A percentile compares a stretch with the other conserved stretches of the same genome.
phyloP scores from a whole-genome alignment of 1,140 invertebrate genomes.

The Tetragonula clypearis region DNA sequence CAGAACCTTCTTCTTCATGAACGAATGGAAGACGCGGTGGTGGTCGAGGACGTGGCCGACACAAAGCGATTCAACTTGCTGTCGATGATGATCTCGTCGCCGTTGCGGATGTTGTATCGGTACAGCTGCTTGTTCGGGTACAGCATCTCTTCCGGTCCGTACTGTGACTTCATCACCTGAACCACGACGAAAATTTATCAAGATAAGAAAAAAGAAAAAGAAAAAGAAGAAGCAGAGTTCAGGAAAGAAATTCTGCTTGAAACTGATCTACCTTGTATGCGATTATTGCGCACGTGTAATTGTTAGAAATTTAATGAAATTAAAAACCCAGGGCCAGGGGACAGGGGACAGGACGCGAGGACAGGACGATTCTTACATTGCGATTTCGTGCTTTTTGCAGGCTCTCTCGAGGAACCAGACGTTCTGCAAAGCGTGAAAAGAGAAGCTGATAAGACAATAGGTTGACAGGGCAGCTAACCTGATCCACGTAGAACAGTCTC shows the following conservation, averaged over 20 bases:
- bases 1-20: conserved; percentile 73
- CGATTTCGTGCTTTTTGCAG: conserved; percentile 55
- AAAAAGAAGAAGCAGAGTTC: too few relatives aligned
- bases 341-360: not conserved
- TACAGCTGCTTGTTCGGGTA: conserved; percentile 94
- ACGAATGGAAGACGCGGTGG: conserved; percentile 77
- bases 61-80: conserved; percentile 83
- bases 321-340: not conserved
- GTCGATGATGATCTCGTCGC: conserved; percentile 95
- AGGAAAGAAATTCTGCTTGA: too few relatives aligned
- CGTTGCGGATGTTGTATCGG: conserved; percentile 94
- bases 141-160: conserved; percentile 92
- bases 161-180: conserved; percentile 83
- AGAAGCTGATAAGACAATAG: not conserved
- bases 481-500: conserved; percentile 93
- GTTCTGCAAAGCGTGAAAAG: conserved; percentile 57
- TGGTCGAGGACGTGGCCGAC: conserved; percentile 72
- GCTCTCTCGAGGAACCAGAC: conserved; percentile 57
- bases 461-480: conserved; percentile 77
- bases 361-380: conserved; percentile 44
- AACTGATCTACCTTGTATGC: conserved; percentile 20
- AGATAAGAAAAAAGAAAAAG: too few relatives aligned
- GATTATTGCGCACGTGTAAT: not conserved
- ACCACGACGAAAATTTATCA: not conserved
- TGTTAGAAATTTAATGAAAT: conserved; percentile 6